Conservation (phyloP, 2,113 vertebrate genomes). For the Oriolus oriolus region DNA sequence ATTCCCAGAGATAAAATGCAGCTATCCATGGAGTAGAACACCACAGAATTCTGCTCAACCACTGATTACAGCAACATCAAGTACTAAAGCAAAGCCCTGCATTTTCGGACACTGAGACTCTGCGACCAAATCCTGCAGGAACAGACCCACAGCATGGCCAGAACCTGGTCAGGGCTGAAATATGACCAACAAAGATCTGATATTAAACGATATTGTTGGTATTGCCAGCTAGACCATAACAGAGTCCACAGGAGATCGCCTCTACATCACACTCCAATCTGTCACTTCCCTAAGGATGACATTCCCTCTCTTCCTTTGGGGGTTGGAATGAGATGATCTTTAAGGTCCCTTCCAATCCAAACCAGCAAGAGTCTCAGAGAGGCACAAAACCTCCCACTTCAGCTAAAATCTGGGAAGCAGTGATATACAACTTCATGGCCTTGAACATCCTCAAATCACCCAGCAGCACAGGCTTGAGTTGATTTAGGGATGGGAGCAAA, state of each 20-base stretch:
- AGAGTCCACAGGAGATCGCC: not conserved
- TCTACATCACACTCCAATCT: not conserved
- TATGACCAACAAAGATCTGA: not conserved
- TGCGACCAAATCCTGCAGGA: not conserved
- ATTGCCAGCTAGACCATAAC: not conserved
- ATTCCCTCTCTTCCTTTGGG: not conserved
- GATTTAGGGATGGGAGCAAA: not conserved
- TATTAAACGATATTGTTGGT: not conserved
- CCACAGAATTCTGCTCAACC: not conserved
- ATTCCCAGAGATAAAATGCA: not conserved
- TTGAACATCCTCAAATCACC: not conserved
- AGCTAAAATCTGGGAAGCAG: fast-evolving
- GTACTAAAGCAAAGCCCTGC: not conserved
- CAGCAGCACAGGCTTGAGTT: not conserved
- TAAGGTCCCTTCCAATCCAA: not conserved
- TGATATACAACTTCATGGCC: not conserved
- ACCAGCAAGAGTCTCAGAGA: not conserved
- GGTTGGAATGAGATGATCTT: not conserved
- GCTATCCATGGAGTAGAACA: not conserved
- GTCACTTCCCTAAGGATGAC: not conserved
- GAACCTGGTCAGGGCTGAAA: not conserved
- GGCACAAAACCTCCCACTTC: not conserved
- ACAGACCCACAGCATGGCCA: not conserved
- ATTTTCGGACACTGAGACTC: not conserved
- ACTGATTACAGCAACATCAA: not conserved